Evolutionary conservation across 2,888 invertebrate species (phyloP).

Genomic region (Gymnocheta viridis): DNA sequence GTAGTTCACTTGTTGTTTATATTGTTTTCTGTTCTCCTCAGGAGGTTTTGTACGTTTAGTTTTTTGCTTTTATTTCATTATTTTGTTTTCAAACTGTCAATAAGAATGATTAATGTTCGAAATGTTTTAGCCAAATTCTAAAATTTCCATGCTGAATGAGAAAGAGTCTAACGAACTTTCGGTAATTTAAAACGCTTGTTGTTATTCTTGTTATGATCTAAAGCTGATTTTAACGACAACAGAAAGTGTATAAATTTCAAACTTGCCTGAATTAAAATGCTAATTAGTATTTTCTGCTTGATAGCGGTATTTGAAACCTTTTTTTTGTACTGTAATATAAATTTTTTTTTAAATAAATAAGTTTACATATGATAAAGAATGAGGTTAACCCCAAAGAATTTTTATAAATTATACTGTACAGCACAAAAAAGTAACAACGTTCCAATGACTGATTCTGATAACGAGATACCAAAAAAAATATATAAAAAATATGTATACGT

Average conservation of each 20-base stretch:
- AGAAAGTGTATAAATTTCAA: not conserved
- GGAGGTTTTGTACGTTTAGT: not conserved
- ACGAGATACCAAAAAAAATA: too few species aligned
- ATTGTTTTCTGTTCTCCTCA: not conserved
- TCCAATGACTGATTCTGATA: too few species aligned
- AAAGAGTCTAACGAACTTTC: slow-evolving; percentile 44
- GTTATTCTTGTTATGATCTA: not conserved
- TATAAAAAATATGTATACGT: too few species aligned
- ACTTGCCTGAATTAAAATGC: slow-evolving; percentile 7
- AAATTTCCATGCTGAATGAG: slow-evolving; percentile 30
- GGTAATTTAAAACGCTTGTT: not conserved
- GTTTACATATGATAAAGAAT: slow-evolving; percentile 13
- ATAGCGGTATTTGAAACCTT: not conserved
- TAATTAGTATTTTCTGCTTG: not conserved
- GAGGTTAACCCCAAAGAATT: not conserved
- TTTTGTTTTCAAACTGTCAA: not conserved
- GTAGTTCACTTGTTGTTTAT: not conserved
- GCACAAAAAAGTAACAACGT: too few species aligned
- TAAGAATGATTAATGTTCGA: slow-evolving; percentile 23
- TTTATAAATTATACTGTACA: too few species aligned
- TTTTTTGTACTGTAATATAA: not conserved
- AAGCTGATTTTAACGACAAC: slow-evolving; percentile 2
- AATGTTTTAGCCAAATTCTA: not conserved
- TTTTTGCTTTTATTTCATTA: not conserved
- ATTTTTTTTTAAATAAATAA: not conserved